A percentile compares a stretch with the other conserved stretches of the same genome.
These are phyloP conservation scores for Syngnathus typhle DNA, from an alignment of 2,113 vertebrate genomes.

Conservation along the genomic window DNA sequence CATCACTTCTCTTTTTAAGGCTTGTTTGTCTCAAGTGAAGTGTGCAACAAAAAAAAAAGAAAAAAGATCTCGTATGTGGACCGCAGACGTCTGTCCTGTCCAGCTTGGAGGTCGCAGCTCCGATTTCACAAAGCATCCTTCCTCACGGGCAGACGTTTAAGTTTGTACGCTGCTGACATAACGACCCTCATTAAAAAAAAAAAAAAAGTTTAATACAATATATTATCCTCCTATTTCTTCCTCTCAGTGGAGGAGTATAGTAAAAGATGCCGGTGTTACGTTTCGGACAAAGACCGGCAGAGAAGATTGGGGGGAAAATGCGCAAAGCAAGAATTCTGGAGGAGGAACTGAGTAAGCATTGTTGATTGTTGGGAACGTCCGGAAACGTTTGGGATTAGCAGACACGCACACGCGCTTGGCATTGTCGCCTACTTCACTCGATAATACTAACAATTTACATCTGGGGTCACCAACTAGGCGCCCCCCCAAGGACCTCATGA, in stretches of 20 bases:
- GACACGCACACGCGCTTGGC: background rate
- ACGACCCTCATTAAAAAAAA: too few species aligned
- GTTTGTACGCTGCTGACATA: too few species aligned
- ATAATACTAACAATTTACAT: too few species aligned
- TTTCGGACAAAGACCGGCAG: background rate
- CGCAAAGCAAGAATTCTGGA: constrained; percentile 22
- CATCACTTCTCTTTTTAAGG: background rate
- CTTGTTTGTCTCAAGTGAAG: background rate
- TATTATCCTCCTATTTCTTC: too few species aligned
- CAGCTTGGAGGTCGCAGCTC: constrained; percentile 29
- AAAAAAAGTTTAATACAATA: too few species aligned
- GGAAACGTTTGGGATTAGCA: constrained; percentile 1
- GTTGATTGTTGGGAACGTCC: constrained; percentile 9
- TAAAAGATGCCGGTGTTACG: background rate
- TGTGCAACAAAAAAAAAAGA: constrained; percentile 1
- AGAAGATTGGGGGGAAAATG: constrained; percentile 8
- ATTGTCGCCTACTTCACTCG: background rate
- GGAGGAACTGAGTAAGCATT: constrained; percentile 24
- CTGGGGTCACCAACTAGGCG: too few species aligned
- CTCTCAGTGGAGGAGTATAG: background rate
- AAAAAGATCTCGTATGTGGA: constrained; percentile 14
- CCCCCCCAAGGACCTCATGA: too few species aligned
- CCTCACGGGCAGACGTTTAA: background rate
- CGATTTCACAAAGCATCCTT: constrained; percentile 31
- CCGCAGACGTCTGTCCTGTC: constrained; percentile 29